A percentile compares a stretch with the other conserved stretches of the same genome.
These are phyloP conservation scores for Pipa parva DNA, from an alignment of 2,113 vertebrate genomes.

Conservation along the genomic window DNA sequence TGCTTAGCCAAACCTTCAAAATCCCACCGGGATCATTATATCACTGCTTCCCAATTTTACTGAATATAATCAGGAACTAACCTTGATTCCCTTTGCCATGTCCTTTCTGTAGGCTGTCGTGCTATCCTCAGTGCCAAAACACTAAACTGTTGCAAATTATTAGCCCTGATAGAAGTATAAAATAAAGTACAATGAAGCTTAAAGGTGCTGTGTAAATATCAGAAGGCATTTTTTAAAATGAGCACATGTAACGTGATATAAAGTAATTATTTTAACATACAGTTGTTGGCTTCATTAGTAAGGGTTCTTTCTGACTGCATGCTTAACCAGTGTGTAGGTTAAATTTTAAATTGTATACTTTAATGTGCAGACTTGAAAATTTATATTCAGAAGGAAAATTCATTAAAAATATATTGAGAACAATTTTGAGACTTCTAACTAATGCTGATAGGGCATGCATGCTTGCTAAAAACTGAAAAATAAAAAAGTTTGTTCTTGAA, in stretches of 20 bases:
- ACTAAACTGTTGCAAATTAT: neutral
- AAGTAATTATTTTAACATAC: conserved; percentile 14
- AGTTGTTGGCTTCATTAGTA: neutral
- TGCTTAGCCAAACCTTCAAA: neutral
- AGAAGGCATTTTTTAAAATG: conserved; percentile 8
- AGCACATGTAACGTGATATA: conserved; percentile 6
- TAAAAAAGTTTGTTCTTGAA: too few relatives aligned
- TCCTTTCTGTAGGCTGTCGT: conserved; percentile 10
- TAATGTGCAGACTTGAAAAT: too few relatives aligned
- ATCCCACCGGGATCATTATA: neutral
- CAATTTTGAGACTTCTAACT: too few relatives aligned
- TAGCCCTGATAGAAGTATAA: conserved; percentile 11
- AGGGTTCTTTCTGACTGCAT: neutral
- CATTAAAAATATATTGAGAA: too few relatives aligned
- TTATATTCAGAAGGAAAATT: too few relatives aligned
- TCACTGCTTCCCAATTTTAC: neutral
- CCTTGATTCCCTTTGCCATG: conserved; percentile 5
- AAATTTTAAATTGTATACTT: too few relatives aligned
- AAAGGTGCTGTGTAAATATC: conserved; percentile 18
- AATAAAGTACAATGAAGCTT: neutral
- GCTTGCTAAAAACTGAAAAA: too few relatives aligned
- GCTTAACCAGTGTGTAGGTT: neutral
- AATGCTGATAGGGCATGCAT: too few relatives aligned
- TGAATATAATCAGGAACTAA: conserved; percentile 8
- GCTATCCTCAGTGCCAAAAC: neutral